Base-by-base conservation (phyloP, 2,888 invertebrate genomes). In the Lasioglossum malachurum region DNA sequence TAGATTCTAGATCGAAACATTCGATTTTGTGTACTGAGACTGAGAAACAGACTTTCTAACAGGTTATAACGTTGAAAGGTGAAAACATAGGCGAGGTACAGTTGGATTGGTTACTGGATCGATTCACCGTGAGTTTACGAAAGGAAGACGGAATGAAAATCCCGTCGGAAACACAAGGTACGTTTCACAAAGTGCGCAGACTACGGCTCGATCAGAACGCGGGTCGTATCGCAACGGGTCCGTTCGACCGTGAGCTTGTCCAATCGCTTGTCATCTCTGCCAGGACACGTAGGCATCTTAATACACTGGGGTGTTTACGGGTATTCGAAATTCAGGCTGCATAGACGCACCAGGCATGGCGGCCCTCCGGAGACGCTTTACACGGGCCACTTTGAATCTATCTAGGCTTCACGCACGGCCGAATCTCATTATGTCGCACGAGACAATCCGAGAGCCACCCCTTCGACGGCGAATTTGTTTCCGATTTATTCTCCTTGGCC, bases 271-370 rank as follows among this genome's bases (percentile, higher is more conserved):
- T 35, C 38, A 35, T 35, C 64, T 57, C 27, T 64, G 71, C 19
- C 74, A 78, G 69, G 49, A 46, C 91, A 91, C 92, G 87, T 88
- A 90, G 89, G 90, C 91, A 91, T 94, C 93, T 93, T 92, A 94
- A 93, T 93, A 91, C 93, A 93, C 93, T 90, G 83, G 94, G 93
- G 92, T 93, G 93, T 92, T 94, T 92, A 87, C 89, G 89, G 84
- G 89, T 88, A 93, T 94, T 94, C 83, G 92, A 93, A 93, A 94
- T 94, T 94, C 94, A 92, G 92, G 76, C 81, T 89, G 92, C 94
- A 91, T 93, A 90, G 91, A 86, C 35, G 86, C 84, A 78, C 74
- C 67, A 82, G 90, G 83, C 73, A 35, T 81, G 87, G 83, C 82
- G 81, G 87, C 87, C 86, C 89, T 86, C 88, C 84, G 87, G 87